These are phyloP conservation scores for Peromyscus polionotus DNA, from an alignment of 2,113 vertebrate genomes.

Conservation along the genomic window DNA sequence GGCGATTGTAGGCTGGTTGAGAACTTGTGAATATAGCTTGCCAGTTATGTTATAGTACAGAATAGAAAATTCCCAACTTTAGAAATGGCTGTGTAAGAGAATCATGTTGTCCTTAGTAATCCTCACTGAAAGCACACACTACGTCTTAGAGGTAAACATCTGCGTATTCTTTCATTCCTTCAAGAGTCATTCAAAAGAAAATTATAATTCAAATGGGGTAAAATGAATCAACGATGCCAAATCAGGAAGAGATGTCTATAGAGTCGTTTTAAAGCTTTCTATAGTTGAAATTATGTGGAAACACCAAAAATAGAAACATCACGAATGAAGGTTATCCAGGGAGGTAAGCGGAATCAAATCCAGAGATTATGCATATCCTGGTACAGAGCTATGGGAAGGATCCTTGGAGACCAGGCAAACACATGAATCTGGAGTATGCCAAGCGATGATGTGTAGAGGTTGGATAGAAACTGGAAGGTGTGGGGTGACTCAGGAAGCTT, in stretches of 20 bases:
- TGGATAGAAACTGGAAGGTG: neutral
- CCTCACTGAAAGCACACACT: neutral
- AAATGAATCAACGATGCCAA: neutral
- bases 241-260: fast-evolving
- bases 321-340: neutral
- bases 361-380: neutral
- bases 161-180: neutral
- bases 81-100: neutral
- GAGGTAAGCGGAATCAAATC: neutral
- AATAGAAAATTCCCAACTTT: conserved; percentile 6
- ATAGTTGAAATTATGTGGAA: neutral
- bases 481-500: neutral
- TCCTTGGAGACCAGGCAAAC: neutral
- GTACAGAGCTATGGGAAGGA: neutral
- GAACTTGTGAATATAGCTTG: neutral
- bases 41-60: neutral
- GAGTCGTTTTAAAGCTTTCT: neutral
- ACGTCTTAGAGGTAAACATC: neutral
- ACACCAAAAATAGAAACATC: neutral
- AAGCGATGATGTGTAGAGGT: fast-evolving
- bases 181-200: neutral
- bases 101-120: neutral
- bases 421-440: neutral
- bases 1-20: neutral
- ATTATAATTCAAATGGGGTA: neutral